Evolutionary conservation across 2,797 vertebrate species (phyloP).

Genomic region (Muscicapa comitata): DNA sequence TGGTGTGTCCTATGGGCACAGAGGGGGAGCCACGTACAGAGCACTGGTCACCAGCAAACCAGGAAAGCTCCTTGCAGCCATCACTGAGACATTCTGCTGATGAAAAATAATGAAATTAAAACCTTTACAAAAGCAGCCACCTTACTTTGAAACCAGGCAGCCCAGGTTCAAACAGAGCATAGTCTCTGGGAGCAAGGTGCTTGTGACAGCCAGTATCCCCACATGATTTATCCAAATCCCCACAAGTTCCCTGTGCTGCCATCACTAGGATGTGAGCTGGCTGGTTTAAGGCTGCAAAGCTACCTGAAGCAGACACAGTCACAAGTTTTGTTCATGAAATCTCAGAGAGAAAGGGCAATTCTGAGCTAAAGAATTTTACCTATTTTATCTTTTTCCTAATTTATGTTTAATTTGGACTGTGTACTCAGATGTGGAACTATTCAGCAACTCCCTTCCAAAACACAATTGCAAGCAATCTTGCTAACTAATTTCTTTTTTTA

Average conservation of each 20-base stretch:
- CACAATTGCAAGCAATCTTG: neutral
- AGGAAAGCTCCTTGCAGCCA: neutral
- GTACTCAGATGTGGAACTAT: neutral
- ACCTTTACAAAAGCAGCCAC: neutral
- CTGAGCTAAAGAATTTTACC: neutral
- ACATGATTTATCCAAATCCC: accelerated
- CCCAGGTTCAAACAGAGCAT: neutral
- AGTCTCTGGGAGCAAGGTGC: neutral
- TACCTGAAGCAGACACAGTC: neutral
- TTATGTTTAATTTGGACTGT: neutral
- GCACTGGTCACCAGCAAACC: neutral
- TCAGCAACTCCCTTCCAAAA: neutral
- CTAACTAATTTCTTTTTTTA: neutral
- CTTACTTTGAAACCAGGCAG: neutral
- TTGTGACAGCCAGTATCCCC: neutral
- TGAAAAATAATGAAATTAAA: neutral
- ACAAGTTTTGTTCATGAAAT: neutral
- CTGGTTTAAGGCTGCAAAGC: neutral
- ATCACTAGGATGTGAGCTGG: neutral
- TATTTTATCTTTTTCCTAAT: neutral
- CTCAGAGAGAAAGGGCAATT: neutral
- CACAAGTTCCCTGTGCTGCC: accelerated
- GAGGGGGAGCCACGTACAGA: accelerated
- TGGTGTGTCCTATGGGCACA: neutral
- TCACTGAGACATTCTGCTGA: neutral